Evolutionary conservation across 1,140 invertebrate species (phyloP), one percentile per base, ranked within the genome.

Genomic region (Branchinecta lindahli): DNA sequence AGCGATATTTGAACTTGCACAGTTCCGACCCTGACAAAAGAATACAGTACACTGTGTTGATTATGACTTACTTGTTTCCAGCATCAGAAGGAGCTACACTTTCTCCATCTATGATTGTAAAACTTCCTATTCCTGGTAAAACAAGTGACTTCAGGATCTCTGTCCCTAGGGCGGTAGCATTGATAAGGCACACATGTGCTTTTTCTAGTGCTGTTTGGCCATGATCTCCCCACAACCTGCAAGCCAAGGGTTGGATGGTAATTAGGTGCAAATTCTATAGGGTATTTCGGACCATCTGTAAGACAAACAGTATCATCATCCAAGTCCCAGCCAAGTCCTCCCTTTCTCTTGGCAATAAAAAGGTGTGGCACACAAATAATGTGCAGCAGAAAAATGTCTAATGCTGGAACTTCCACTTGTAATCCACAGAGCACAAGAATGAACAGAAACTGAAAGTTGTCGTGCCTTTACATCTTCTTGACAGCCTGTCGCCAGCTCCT

Each of bases 191-290:
- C 75, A 98, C 85, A 79, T 91, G 88, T 44, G 92, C 87, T 68
- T 82, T 82, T 83, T 98, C 95, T 61, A 98, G 81, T 8, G 88
- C 83, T 70, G 83, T 78, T 81, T 99, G 96, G 0, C 96, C 96
- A 82, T 97, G 91, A 79, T 98, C 95, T 71, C 95, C 95, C 96
- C 96, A 98, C 75, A 98, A 83, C 78, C 94, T 88, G 73, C 66
- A 78, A 78, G 52, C 18, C 12, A 61, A 61, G 18, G 18, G 6
- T 20, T 4, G 4, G 6, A 20, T 61, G 12, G 18, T 15, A 15
- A 61, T 1, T 20, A 61, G 1, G 12, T 61, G 12, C 12, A 20
- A 61, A 61, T 6, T 12, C 4, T n/a, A n/a, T n/a, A n/a, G n/a
- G n/a, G n/a, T n/a, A n/a, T n/a, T n/a, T n/a, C n/a, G n/a, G n/a